Evolutionary conservation across 2,113 vertebrate genomes (phyloP).

Genomic region (Cichladusa arquata): DNA sequence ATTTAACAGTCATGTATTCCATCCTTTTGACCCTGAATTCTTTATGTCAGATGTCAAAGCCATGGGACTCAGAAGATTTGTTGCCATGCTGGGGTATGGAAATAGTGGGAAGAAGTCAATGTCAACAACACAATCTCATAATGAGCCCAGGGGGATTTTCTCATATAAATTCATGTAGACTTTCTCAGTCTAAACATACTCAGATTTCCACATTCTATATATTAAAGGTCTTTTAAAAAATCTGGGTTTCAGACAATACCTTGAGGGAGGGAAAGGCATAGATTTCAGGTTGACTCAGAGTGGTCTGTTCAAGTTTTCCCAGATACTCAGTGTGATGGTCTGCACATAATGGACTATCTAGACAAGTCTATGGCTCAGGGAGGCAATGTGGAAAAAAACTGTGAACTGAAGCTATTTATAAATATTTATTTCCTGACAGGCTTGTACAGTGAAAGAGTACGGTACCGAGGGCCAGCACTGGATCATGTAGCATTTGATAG

Average conservation of each 20-base stretch:
- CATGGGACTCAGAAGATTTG: not conserved
- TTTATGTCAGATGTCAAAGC: not conserved
- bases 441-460: not conserved
- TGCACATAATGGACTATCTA: not conserved
- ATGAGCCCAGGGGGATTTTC: not conserved
- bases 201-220: conserved; percentile 3
- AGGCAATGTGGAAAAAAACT: not conserved
- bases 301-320: not conserved
- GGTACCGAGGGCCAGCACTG: not conserved
- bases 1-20: not conserved
- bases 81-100: conserved; percentile 17
- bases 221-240: not conserved
- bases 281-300: not conserved
- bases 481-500: not conserved
- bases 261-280: not conserved
- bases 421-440: not conserved
- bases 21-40: not conserved
- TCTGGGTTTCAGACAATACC: not conserved
- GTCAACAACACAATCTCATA: conserved; percentile 19
- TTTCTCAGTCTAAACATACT: conserved; percentile 9
- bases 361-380: not conserved
- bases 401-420: not conserved
- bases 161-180: not conserved
- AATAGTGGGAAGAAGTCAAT: conserved; percentile 17
- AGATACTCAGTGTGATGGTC: not conserved